Evolutionary conservation across 1,140 invertebrate genomes (phyloP).

Genomic region (Bicyclus anynana): DNA sequence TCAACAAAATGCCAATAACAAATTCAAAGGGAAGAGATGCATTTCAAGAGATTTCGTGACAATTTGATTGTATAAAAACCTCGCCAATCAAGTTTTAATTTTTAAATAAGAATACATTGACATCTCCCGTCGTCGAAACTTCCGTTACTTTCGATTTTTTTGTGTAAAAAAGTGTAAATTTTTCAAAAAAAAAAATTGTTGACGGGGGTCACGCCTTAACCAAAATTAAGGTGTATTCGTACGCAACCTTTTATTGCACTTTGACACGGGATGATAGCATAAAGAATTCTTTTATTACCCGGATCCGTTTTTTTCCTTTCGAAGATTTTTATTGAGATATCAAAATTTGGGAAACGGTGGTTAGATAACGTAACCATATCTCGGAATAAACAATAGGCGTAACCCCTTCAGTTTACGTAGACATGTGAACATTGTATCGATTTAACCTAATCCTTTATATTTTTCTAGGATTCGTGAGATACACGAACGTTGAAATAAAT

Average conservation of each 20-base stretch:
- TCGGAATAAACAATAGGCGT: conserved; percentile 38
- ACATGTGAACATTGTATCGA: conserved; percentile 49
- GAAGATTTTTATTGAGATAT: conserved; percentile 70
- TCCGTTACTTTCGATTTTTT: conserved; percentile 57
- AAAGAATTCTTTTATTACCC: conserved; percentile 63
- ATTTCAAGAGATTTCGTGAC: conserved; percentile 60
- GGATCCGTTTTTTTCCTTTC: conserved; percentile 38
- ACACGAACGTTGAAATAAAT: background rate
- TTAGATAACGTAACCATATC: conserved; percentile 57
- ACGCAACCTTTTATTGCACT: conserved; percentile 71
- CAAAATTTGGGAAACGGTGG: conserved; percentile 59
- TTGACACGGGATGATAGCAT: conserved; percentile 66
- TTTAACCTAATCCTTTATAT: conserved; percentile 31
- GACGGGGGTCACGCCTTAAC: conserved; percentile 72
- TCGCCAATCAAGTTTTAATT: conserved; percentile 74
- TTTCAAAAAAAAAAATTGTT: conserved; percentile 59
- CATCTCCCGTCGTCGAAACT: conserved; percentile 57
- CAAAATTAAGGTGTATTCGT: conserved; percentile 70
- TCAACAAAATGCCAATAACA: conserved; percentile 32
- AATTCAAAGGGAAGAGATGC: conserved; percentile 47
- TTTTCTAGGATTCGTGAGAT: background rate
- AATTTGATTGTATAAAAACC: conserved; percentile 54
- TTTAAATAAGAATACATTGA: conserved; percentile 59
- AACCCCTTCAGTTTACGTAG: conserved; percentile 58
- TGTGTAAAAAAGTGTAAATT: conserved; percentile 62